These are phyloP conservation scores for Theretra japonica DNA, from an alignment of 2,888 invertebrate species.

Conservation along the genomic window DNA sequence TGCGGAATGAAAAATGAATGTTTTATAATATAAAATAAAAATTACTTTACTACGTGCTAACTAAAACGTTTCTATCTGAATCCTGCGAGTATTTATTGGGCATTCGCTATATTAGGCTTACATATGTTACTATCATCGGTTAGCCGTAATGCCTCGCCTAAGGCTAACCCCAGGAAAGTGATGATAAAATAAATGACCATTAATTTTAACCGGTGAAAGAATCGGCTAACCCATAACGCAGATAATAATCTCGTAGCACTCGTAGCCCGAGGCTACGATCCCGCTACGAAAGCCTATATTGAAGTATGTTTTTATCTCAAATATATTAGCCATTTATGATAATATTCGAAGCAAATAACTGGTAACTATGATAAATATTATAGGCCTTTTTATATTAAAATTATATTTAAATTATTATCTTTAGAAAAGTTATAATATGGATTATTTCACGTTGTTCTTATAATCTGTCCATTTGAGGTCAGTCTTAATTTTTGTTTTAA, in stretches of 20 bases:
- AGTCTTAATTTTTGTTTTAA: no score
- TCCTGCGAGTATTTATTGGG: no score
- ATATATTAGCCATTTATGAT: slow-evolving; percentile 27
- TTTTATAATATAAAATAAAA: no score
- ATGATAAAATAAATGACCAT: slow-evolving; percentile 15
- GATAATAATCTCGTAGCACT: slow-evolving; percentile 24
- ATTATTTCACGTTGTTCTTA: background rate
- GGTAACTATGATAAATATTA: background rate
- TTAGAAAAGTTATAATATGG: background rate
- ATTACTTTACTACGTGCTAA: no score
- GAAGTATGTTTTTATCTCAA: slow-evolving; percentile 28
- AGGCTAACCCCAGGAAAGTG: background rate
- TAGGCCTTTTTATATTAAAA: background rate
- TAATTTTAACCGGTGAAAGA: background rate
- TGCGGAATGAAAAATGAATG: no score
- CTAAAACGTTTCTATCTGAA: no score
- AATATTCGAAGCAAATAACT: slow-evolving; percentile 41
- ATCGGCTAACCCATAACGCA: background rate
- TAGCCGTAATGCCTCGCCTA: background rate
- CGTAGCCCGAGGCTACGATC: slow-evolving; percentile 29
- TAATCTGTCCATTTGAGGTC: no score
- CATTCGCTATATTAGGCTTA: no score
- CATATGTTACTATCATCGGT: background rate
- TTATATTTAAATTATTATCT: background rate
- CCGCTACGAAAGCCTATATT: slow-evolving; percentile 25